phyloP scores from a whole-genome alignment of 2,888 invertebrate species.

The Drosophila parthenogenetica region DNA sequence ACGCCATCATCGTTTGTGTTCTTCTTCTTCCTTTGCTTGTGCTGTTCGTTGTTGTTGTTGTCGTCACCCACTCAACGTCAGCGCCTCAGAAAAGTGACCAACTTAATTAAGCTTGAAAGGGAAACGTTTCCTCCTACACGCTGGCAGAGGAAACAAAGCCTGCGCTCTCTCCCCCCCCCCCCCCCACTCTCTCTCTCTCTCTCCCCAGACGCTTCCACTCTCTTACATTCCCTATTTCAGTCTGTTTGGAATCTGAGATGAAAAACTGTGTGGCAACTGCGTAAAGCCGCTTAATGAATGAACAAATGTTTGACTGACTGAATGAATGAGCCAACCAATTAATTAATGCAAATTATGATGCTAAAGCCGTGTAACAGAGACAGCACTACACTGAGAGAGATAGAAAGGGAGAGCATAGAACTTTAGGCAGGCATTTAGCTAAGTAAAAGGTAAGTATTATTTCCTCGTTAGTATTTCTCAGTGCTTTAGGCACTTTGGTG shows the following conservation, averaged over 20 bases:
- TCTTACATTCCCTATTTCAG: background rate
- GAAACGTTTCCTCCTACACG: conserved; percentile 76
- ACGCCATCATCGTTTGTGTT: conserved; percentile 46
- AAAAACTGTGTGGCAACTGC: conserved; percentile 46
- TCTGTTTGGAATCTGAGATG: conserved; percentile 32
- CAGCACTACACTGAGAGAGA: background rate
- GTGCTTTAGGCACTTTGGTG: conserved; percentile 14
- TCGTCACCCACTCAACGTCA: conserved; percentile 76
- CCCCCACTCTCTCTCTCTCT: conserved; percentile 1
- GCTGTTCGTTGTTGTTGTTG: conserved; percentile 14
- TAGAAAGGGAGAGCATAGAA: background rate
- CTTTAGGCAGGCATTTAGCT: conserved; percentile 13
- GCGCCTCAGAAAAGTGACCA: conserved; percentile 76
- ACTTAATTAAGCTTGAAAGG: conserved; percentile 81
- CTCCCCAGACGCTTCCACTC: background rate
- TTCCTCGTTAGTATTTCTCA: conserved; percentile 11
- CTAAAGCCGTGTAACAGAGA: conserved; percentile 21
- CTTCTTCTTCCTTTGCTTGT: conserved; percentile 1
- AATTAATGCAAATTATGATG: conserved; percentile 74
- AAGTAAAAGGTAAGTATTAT: conserved; percentile 13
- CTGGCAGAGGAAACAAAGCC: conserved; percentile 29
- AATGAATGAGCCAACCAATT: conserved; percentile 71
- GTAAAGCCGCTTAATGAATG: conserved; percentile 70
- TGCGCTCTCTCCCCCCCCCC: conserved; percentile 6
- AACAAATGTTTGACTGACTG: conserved; percentile 63